Percentiles rank a stretch among this genome's conserved stretches.
Evolutionary conservation across 2,113 vertebrate genomes (phyloP).

Genomic region (Ondatra zibethicus): DNA sequence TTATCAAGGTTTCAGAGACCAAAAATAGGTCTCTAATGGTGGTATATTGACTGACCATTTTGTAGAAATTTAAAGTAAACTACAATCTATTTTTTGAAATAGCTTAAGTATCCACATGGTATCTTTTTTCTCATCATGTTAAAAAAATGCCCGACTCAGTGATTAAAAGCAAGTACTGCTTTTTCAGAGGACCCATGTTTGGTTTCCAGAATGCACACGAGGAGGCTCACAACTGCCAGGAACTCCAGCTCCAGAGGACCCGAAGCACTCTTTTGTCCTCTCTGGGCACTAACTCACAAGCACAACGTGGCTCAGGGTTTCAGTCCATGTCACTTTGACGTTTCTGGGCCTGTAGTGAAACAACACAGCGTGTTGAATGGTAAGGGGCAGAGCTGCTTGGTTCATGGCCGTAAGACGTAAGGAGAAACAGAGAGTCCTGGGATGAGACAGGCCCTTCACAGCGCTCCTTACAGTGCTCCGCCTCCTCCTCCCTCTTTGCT

Average conservation of each 20-base stretch:
- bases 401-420: background rate
- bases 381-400: background rate
- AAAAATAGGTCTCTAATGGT: constrained; percentile 29
- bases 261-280: background rate
- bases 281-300: background rate
- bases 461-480: background rate
- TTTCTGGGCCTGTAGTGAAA: background rate
- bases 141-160: background rate
- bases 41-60: constrained; percentile 46
- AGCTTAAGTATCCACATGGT: background rate
- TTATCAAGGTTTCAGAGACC: constrained; percentile 44
- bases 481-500: background rate
- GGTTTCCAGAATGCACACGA: background rate
- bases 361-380: background rate
- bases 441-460: background rate
- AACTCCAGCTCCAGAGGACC: background rate
- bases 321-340: background rate
- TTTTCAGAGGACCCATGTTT: background rate
- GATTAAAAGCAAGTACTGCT: background rate
- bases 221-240: background rate
- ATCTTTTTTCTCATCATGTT: background rate
- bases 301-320: background rate
- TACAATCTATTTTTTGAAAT: constrained; percentile 33
- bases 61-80: background rate
- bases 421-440: background rate